Percentiles rank a stretch among this genome's conserved stretches.
Evolutionary conservation across 92 coral and sea anemone genomes (phyloP).

Genomic region (Parazoanthus atlanticus): DNA sequence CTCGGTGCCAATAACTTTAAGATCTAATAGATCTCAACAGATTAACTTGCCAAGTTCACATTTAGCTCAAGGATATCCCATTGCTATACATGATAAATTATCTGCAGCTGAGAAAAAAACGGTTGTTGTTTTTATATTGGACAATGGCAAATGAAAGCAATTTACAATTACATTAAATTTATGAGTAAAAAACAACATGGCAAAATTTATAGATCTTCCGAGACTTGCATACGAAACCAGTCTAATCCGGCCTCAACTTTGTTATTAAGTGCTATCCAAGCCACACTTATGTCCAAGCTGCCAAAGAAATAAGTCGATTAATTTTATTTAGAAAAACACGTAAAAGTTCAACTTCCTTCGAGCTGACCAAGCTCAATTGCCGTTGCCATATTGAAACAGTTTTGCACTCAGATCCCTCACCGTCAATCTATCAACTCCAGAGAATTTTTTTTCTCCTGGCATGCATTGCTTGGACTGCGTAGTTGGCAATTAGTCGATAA

Average conservation of each 20-base stretch:
- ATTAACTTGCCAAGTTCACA: neutral
- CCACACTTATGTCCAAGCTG: neutral
- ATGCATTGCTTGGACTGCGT: conserved; percentile 16
- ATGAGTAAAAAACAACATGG: conserved; percentile 6
- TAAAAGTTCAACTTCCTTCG: neutral
- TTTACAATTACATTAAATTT: neutral
- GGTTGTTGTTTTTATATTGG: neutral
- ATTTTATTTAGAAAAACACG: no score
- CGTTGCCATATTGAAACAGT: no score
- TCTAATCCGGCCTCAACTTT: neutral
- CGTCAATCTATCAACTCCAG: conserved; percentile 25
- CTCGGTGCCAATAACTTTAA: conserved; percentile 14
- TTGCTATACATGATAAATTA: neutral
- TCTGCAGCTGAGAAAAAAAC: neutral
- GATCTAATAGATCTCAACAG: conserved; percentile 24
- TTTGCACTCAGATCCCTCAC: conserved; percentile 29
- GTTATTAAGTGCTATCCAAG: conserved; percentile 19
- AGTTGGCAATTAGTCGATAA: no score
- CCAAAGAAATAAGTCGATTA: conserved; percentile 19
- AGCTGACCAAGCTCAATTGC: no score
- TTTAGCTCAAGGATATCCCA: conserved; percentile 4
- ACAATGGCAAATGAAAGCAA: neutral
- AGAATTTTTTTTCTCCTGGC: conserved; percentile 18
- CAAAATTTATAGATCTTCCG: neutral
- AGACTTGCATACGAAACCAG: conserved; percentile 6